A percentile compares a stretch with the other conserved stretches of the same genome.
These are phyloP conservation scores for Matsumyia berberina DNA, from an alignment of 2,888 invertebrate genomes.

Conservation along the genomic window DNA sequence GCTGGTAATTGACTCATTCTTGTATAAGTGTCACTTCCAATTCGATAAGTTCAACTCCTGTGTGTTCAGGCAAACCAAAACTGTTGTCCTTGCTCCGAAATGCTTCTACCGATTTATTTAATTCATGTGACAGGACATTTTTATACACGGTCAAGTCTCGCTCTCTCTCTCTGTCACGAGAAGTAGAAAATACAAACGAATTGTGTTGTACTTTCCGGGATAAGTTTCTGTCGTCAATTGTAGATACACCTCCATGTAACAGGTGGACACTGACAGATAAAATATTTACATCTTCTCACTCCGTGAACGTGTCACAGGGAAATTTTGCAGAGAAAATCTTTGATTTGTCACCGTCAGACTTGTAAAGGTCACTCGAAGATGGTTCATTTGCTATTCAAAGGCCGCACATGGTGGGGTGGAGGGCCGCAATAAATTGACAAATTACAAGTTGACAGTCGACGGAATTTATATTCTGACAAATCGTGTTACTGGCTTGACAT, in stretches of 20 bases:
- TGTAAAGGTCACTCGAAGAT: not conserved
- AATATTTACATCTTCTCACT: slow-evolving; percentile 17
- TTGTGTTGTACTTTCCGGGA: slow-evolving; percentile 1
- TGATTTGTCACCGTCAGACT: not conserved
- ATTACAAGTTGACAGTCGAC: not conserved
- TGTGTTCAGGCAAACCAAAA: not conserved
- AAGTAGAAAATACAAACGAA: not conserved
- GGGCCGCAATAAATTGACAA: not conserved
- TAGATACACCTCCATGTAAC: not conserved
- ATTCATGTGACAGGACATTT: slow-evolving; percentile 6
- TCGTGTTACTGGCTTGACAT: too few relatives aligned
- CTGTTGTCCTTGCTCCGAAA: not conserved
- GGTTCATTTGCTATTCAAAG: not conserved
- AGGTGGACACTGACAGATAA: slow-evolving; percentile 17
- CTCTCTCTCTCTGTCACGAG: not conserved
- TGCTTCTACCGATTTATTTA: slow-evolving; percentile 2
- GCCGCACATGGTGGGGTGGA: too few relatives aligned
- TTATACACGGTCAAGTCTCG: not conserved
- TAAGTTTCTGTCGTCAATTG: slow-evolving; percentile 4
- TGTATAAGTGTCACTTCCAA: slow-evolving; percentile 3
- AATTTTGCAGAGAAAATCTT: not conserved
- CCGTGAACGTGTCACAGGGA: not conserved
- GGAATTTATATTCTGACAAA: not conserved
- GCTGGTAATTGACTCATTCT: not conserved
- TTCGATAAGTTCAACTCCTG: not conserved